Evolutionary conservation across 2,113 vertebrate genomes (phyloP).

Genomic region (Phyllostomus discolor): DNA sequence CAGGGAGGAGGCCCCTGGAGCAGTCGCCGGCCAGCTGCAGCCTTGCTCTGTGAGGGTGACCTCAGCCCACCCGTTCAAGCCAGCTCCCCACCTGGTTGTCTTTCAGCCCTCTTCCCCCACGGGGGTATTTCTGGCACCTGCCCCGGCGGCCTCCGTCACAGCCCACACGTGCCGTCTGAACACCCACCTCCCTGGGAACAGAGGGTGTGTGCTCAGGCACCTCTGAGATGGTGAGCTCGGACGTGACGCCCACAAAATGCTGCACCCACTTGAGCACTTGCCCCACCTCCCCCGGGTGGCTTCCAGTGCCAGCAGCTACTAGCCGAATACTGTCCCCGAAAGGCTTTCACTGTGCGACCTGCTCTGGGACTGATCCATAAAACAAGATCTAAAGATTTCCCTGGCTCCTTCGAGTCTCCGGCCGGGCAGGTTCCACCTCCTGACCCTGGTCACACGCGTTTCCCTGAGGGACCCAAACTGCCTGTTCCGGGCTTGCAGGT

Average conservation of each 20-base stretch:
- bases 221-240: rapidly evolving
- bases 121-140: background rate
- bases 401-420: background rate
- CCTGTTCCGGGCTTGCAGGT: background rate
- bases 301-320: rapidly evolving
- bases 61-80: background rate
- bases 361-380: background rate
- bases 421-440: background rate
- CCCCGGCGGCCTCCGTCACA: background rate
- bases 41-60: too few species aligned
- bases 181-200: background rate
- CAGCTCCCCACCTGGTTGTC: too few species aligned
- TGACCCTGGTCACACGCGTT: background rate
- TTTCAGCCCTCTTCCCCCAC: background rate
- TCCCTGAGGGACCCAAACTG: background rate
- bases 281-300: background rate
- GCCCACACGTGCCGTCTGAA: background rate
- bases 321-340: background rate
- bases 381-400: background rate
- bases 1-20: background rate
- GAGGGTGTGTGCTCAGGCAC: rapidly evolving
- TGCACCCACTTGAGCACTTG: background rate
- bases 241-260: rapidly evolving
- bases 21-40: rapidly evolving
- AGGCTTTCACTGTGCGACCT: background rate